Evolutionary conservation across 2,888 invertebrate genomes (phyloP), one percentile per base, ranked within the genome.

Genomic region (Leptinotarsa juncta): DNA sequence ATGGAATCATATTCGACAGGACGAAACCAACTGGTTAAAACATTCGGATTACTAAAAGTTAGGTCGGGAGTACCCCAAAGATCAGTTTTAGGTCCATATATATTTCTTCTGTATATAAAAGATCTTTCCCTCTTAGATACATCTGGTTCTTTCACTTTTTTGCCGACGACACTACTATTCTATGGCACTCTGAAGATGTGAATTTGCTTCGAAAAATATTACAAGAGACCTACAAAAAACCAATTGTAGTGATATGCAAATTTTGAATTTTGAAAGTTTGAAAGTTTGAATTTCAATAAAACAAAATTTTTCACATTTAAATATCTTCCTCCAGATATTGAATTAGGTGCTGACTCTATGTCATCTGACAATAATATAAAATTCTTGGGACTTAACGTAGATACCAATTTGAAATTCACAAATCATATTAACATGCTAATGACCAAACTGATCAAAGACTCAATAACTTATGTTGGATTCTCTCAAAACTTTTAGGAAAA

Each of bases 241-340:
- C 51, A 26, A 67, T 67, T 53, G 26, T 67, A 15, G 67, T 67
- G 67, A 3, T 4, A 67, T 51, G 67, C 51, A 51, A 67, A 26
- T 51, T 67, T 67, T 67, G 53, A 53, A 49, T 50, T n/a, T n/a
- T n/a, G n/a, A n/a, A n/a, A n/a, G n/a, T n/a, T n/a, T n/a, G n/a
- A n/a, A n/a, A n/a, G 67, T 67, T 67, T 32, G 1, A 67, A 51
- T 67, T 67, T 51, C 67, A 53, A 67, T 67, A 67, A 26, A 67
- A 67, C 67, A 20, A 67, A 67, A 67, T 51, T 49, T 18, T 32
- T 48, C 3, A 67, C 67, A 51, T 67, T 67, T 12, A 67, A 51
- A 67, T 50, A 51, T 51, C 49, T 67, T 50, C 67, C 51, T n/a
- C 23, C 48, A 26, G 26, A 4, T 26, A 26, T 26, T 4, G 26